Evolutionary conservation across 2,888 invertebrate species (phyloP).

Genomic region (Dascillus cervinus): DNA sequence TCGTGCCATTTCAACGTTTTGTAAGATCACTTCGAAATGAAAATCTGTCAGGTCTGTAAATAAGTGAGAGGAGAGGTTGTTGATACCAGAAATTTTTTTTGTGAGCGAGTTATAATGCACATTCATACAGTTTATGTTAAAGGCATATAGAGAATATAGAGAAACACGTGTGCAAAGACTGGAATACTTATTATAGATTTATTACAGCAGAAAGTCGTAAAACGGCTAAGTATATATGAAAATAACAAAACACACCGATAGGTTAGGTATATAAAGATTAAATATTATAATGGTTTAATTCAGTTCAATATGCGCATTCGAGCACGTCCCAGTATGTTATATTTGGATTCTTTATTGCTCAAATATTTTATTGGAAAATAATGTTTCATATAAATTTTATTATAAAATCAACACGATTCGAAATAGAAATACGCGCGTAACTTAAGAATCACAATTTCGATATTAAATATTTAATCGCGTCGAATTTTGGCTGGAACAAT

Average conservation of each 20-base stretch:
- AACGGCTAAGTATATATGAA: conserved; percentile 24
- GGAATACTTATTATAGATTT: conserved; percentile 29
- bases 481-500: no score
- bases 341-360: conserved; percentile 26
- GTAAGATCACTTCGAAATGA: no score
- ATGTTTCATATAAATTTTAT: conserved; percentile 19
- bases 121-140: conserved; percentile 11
- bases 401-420: conserved; percentile 15
- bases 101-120: conserved; percentile 5
- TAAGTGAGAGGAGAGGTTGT: no score
- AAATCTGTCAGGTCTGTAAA: no score
- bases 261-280: conserved; percentile 23
- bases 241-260: conserved; percentile 27
- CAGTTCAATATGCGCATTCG: conserved; percentile 28
- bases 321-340: conserved; percentile 30
- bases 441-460: no score
- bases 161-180: conserved; percentile 26
- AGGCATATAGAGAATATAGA: conserved; percentile 10
- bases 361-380: conserved; percentile 26
- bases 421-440: conserved; percentile 15
- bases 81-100: no score
- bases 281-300: conserved; percentile 34
- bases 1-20: no score
- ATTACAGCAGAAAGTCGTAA: conserved; percentile 27
- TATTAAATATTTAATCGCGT: no score